Percentiles rank a stretch among this genome's conserved stretches.
phyloP scores from a whole-genome alignment of 2,888 invertebrate genomes.

The Drosophila mimetica region DNA sequence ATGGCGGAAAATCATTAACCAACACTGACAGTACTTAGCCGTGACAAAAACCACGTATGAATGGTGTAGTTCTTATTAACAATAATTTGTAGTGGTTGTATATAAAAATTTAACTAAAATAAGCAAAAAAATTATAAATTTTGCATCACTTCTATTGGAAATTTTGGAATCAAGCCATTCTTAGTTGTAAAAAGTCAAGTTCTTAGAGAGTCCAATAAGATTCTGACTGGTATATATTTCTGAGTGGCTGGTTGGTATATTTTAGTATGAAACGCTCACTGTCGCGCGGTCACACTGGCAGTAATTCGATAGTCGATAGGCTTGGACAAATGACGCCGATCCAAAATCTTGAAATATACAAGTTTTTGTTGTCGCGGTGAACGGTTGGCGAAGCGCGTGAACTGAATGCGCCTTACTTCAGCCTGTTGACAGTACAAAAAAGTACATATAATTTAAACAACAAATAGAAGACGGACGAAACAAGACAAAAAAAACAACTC shows the following conservation, averaged over 20 bases:
- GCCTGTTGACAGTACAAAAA: conserved; percentile 20
- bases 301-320: neutral
- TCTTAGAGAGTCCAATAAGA: neutral
- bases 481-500: conserved; percentile 6
- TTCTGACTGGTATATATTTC: neutral
- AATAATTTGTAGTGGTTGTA: neutral
- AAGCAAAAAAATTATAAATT: too few relatives aligned
- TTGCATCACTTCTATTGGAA: too few relatives aligned
- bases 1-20: neutral
- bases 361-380: conserved; percentile 33
- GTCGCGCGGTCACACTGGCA: conserved; percentile 3
- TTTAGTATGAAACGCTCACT: neutral
- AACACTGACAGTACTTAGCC: neutral
- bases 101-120: too few relatives aligned
- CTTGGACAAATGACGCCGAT: too few relatives aligned
- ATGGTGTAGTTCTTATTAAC: neutral
- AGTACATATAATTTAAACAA: conserved; percentile 44
- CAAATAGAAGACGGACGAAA: conserved; percentile 19
- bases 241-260: neutral
- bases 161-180: too few relatives aligned
- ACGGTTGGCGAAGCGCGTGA: conserved; percentile 32
- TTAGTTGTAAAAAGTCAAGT: too few relatives aligned
- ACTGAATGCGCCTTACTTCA: conserved; percentile 14
- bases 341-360: conserved; percentile 15
- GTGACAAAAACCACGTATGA: neutral